Percentiles rank a stretch among this genome's conserved stretches.
Conservation (phyloP, 1,140 invertebrate species). For the Drosophila tani region DNA sequence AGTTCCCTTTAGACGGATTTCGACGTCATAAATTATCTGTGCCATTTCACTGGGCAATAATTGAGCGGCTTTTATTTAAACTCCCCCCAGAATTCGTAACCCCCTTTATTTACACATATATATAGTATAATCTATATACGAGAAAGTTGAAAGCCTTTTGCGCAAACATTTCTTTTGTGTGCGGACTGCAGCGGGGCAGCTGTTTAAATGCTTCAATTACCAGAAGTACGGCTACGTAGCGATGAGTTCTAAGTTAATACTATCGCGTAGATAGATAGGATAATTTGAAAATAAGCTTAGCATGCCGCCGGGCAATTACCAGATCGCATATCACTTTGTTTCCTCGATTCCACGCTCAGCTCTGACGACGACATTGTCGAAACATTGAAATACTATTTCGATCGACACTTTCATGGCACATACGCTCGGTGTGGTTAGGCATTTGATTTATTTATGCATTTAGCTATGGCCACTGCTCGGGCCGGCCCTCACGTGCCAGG, state of each 20-base stretch:
- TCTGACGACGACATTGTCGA: slow-evolving; percentile 19
- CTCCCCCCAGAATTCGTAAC: slow-evolving; percentile 6
- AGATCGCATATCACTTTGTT: slow-evolving; percentile 3
- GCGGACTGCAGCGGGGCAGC: slow-evolving; percentile 30
- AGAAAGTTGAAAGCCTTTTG: slow-evolving; percentile 10
- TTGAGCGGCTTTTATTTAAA: slow-evolving; percentile 9
- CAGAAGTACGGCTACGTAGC: slow-evolving; percentile 14
- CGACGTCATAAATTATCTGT: slow-evolving; percentile 21
- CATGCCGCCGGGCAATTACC: slow-evolving; percentile 65
- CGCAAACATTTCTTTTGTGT: slow-evolving; percentile 54
- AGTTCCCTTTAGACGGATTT: background rate
- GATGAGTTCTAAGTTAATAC: slow-evolving; percentile 21
- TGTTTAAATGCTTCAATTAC: slow-evolving; percentile 48
- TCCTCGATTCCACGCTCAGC: slow-evolving; percentile 13
- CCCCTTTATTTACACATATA: background rate
- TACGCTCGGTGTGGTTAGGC: slow-evolving; percentile 20
- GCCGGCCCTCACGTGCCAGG: slow-evolving; percentile 53
- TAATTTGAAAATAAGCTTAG: slow-evolving; percentile 51
- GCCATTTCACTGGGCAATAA: slow-evolving; percentile 19
- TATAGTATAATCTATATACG: background rate
- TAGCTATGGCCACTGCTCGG: slow-evolving; percentile 34
- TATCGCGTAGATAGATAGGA: slow-evolving; percentile 16
- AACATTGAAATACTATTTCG: slow-evolving; percentile 24
- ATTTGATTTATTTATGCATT: slow-evolving; percentile 37
- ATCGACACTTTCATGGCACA: slow-evolving; percentile 34